phyloP scores from a whole-genome alignment of 2,888 invertebrate species.

The Macrostomum cliftonense region DNA sequence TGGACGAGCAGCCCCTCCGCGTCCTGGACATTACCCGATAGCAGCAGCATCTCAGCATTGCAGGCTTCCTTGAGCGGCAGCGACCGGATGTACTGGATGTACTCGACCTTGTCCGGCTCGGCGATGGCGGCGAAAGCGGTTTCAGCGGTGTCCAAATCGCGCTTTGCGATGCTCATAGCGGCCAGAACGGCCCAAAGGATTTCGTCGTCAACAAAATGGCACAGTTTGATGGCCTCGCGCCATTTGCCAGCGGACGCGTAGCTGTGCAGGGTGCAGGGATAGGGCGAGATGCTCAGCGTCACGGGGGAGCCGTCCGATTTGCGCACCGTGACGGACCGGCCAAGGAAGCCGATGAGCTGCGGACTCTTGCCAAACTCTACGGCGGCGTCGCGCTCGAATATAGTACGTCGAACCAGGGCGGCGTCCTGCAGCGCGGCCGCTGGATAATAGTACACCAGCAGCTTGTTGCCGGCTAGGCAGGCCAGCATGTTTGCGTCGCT shows the following conservation, averaged over 20 bases:
- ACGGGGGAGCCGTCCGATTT: constrained; percentile 72
- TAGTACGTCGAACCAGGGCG: constrained; percentile 48
- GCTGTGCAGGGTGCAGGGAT: constrained; percentile 46
- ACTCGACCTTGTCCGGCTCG: constrained; percentile 44
- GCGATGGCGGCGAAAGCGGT: constrained; percentile 79
- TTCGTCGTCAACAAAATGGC: constrained; percentile 46
- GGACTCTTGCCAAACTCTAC: constrained; percentile 67
- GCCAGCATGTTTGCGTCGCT: constrained; percentile 58
- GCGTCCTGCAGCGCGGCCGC: constrained; percentile 53
- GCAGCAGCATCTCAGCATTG: constrained; percentile 49
- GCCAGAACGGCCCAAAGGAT: constrained; percentile 79
- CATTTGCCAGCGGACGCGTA: constrained; percentile 51
- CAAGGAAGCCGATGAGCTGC: constrained; percentile 58
- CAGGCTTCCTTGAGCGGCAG: constrained; percentile 42
- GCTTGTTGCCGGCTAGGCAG: constrained; percentile 48
- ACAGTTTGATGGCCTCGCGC: constrained; percentile 61
- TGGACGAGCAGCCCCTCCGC: constrained; percentile 52
- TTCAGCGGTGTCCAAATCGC: constrained; percentile 71
- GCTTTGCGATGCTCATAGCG: constrained; percentile 65
- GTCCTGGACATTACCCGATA: constrained; percentile 48
- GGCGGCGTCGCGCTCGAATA: constrained; percentile 38
- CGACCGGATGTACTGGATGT: constrained; percentile 35
- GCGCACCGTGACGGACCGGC: constrained; percentile 62
- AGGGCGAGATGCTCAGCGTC: constrained; percentile 52
- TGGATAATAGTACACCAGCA: constrained; percentile 65